Conservation (phyloP, 2,797 vertebrate genomes). For the Myotis planiceps region DNA sequence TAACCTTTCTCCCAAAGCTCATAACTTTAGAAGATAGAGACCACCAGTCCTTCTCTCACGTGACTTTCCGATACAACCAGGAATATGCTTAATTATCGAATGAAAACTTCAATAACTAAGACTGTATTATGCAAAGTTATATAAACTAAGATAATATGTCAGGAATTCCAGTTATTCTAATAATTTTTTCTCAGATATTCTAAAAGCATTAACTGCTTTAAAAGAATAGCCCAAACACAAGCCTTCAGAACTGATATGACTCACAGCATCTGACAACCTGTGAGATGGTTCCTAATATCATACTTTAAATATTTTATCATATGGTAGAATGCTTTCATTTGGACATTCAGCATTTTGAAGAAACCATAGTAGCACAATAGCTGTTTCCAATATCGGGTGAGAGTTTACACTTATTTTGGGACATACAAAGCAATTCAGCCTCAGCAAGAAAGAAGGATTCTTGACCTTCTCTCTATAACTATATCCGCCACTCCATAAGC, state of each 20-base stretch:
- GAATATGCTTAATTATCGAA: not conserved
- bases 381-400: not conserved
- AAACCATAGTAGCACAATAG: not conserved
- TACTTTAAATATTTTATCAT: not conserved
- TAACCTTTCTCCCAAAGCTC: conserved; percentile 20
- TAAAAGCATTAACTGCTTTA: conserved; percentile 29
- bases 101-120: conserved; percentile 30
- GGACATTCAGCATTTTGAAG: not conserved
- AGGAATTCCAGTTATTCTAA: not conserved
- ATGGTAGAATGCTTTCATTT: not conserved
- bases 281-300: not conserved
- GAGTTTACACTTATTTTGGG: not conserved
- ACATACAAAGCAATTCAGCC: not conserved
- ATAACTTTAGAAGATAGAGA: not conserved
- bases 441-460: not conserved
- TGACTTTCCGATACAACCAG: not conserved
- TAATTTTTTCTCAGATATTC: not conserved
- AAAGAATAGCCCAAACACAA: not conserved
- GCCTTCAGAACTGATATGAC: not conserved
- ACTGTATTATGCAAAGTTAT: not conserved
- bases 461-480: not conserved
- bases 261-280: not conserved
- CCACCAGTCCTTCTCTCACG: not conserved
- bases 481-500: not conserved
- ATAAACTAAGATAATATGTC: not conserved